phyloP scores from a whole-genome alignment of 2,797 vertebrate genomes.

The Gorsachius magnificus region DNA sequence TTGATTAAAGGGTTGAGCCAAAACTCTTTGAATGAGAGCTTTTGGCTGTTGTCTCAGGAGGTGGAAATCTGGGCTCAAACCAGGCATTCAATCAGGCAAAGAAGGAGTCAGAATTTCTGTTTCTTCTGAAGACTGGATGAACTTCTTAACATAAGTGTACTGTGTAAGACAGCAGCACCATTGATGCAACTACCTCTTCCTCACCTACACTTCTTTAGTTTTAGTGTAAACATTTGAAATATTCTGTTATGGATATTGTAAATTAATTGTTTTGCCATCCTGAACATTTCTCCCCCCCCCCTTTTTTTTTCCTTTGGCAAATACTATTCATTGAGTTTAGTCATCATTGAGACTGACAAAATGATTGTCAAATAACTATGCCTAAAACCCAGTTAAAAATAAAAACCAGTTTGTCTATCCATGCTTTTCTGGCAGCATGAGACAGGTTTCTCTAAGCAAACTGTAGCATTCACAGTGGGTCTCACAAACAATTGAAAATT shows the following conservation, averaged over 20 bases:
- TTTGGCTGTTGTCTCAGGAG: neutral
- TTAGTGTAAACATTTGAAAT: neutral
- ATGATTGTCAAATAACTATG: neutral
- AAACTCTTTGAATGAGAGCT: neutral
- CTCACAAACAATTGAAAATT: neutral
- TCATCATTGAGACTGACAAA: neutral
- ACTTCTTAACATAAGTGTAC: neutral
- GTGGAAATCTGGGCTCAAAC: neutral
- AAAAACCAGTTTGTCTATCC: neutral
- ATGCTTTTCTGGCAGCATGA: neutral
- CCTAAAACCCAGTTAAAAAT: neutral
- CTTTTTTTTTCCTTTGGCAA: neutral
- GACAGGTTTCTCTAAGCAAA: neutral
- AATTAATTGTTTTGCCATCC: neutral
- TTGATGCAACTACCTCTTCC: neutral
- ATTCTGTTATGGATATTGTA: neutral
- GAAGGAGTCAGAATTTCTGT: neutral
- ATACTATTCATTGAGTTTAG: neutral
- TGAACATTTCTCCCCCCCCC: neutral
- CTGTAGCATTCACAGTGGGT: neutral
- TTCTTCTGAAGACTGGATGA: neutral
- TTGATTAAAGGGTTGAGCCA: neutral
- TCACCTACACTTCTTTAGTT: neutral
- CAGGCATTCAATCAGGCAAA: neutral
- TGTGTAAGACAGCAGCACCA: neutral